A percentile compares a stretch with the other conserved stretches of the same genome.
These are phyloP conservation scores for Aethes cnicana DNA, from an alignment of 2,888 invertebrate genomes.

Conservation along the genomic window DNA sequence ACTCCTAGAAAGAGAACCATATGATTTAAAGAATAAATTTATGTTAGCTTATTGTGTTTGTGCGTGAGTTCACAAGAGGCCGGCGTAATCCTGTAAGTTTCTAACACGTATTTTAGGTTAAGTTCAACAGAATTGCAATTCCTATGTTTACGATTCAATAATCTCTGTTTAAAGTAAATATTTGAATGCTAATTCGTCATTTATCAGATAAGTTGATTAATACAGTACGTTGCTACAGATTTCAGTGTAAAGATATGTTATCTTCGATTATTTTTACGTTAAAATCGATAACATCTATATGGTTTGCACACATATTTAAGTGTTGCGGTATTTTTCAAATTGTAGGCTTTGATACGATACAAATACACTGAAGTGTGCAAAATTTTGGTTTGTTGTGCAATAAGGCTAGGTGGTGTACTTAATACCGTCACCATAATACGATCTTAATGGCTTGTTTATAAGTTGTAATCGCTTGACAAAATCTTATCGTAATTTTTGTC, in stretches of 20 bases:
- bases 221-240: neutral
- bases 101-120: slow-evolving; percentile 5
- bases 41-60: neutral
- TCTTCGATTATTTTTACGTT: neutral
- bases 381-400: too few species aligned
- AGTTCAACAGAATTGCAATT: neutral
- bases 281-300: neutral
- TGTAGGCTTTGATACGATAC: neutral
- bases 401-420: too few species aligned
- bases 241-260: slow-evolving; percentile 4
- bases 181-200: slow-evolving; percentile 4
- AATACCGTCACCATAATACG: too few species aligned
- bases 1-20: slow-evolving; percentile 1
- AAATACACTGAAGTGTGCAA: too few species aligned
- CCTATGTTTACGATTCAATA: slow-evolving; percentile 6
- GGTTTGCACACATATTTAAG: neutral
- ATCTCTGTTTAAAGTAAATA: slow-evolving; percentile 11
- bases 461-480: too few species aligned
- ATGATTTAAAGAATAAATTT: neutral
- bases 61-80: neutral
- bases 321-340: neutral
- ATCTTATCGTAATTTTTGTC: too few species aligned
- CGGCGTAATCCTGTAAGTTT: slow-evolving; percentile 8
- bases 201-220: slow-evolving; percentile 2
- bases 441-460: too few species aligned